A percentile compares a stretch with the other conserved stretches of the same genome.
Evolutionary conservation across 1,140 invertebrate species (phyloP).

Genomic region (Nasonia vitripennis): DNA sequence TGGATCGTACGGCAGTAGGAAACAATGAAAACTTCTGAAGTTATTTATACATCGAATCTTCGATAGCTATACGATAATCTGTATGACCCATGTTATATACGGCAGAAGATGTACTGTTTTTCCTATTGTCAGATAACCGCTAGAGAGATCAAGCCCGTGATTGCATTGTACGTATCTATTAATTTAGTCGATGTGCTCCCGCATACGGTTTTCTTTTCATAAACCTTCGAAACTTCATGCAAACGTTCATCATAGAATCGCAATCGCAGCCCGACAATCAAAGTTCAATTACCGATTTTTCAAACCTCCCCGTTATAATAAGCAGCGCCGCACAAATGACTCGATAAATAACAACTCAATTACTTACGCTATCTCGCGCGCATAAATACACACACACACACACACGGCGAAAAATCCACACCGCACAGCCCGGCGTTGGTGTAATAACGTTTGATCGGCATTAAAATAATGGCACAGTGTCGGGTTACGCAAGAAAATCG

Average conservation of each 20-base stretch:
- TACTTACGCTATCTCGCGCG: not conserved
- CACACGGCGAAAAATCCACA: not conserved
- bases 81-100: not conserved
- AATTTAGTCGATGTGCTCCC: not conserved
- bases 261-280: not conserved
- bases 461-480: not conserved
- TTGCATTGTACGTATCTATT: not conserved
- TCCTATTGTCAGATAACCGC: not conserved
- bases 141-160: not conserved
- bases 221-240: not conserved
- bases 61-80: conserved; percentile 27
- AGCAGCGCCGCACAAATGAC: not conserved
- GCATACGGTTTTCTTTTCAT: not conserved
- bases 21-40: conserved; percentile 23
- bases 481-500: not conserved
- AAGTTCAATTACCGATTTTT: not conserved
- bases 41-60: conserved; percentile 12
- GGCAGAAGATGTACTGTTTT: not conserved
- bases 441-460: not conserved
- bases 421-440: not conserved
- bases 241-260: not conserved
- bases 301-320: not conserved
- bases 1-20: not conserved
- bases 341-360: not conserved
- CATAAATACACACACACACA: not conserved